These are phyloP conservation scores for Chelon auratus DNA, from an alignment of 2,797 vertebrate genomes.

Conservation along the genomic window DNA sequence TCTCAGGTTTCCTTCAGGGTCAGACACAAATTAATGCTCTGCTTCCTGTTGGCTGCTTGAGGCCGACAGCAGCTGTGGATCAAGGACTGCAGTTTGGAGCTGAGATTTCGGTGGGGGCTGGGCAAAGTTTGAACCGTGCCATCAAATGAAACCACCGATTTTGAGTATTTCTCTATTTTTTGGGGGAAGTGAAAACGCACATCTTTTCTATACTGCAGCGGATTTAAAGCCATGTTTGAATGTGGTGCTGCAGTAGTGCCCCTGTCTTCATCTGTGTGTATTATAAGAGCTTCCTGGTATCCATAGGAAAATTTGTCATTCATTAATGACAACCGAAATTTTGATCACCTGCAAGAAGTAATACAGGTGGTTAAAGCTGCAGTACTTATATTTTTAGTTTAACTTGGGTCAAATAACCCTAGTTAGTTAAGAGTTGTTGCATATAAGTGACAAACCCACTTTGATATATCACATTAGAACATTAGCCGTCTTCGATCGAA, in stretches of 20 bases:
- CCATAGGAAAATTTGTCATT: not conserved
- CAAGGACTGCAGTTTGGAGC: constrained; percentile 32
- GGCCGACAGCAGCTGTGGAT: constrained; percentile 70
- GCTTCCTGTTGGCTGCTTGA: constrained; percentile 77
- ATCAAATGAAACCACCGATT: constrained; percentile 28
- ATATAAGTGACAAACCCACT: not conserved
- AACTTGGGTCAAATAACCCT: not conserved
- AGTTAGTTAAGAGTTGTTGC: too few relatives aligned
- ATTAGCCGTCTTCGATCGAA: too few relatives aligned
- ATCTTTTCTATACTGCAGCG: not conserved
- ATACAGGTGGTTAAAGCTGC: not conserved
- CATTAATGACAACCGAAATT: not conserved
- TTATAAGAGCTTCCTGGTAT: not conserved
- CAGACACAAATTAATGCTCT: constrained; percentile 80
- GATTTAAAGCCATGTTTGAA: not conserved
- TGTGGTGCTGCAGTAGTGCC: not conserved
- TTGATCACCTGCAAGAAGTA: not conserved
- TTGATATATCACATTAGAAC: not conserved
- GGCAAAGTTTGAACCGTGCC: constrained; percentile 17
- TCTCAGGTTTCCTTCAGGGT: constrained; percentile 83
- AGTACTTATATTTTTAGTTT: not conserved
- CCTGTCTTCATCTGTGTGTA: not conserved
- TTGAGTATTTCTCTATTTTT: constrained; percentile 20
- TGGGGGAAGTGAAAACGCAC: not conserved
- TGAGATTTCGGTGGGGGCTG: constrained; percentile 23